These are phyloP conservation scores for Myotis planiceps DNA, from an alignment of 2,797 vertebrate genomes.

Conservation along the genomic window DNA sequence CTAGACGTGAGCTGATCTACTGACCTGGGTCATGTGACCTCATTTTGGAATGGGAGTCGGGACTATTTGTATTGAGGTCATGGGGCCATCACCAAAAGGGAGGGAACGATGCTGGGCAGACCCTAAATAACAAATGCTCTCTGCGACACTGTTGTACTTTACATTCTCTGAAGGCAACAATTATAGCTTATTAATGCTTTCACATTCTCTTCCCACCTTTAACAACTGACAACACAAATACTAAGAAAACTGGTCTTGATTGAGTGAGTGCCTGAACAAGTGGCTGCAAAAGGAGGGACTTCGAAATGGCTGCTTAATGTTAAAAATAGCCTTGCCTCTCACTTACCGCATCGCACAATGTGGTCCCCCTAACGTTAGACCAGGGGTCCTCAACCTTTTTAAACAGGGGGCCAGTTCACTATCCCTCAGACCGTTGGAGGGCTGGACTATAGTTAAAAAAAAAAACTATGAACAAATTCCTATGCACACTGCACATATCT, in stretches of 20 bases:
- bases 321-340: not conserved
- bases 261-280: not conserved
- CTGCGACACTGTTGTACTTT: not conserved
- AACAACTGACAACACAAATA: not conserved
- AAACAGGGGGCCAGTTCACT: too few species aligned
- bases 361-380: not conserved
- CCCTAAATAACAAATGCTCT: not conserved
- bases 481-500: too few species aligned
- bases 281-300: conserved; percentile 15
- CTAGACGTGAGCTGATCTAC: not conserved
- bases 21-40: not conserved
- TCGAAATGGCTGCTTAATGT: not conserved
- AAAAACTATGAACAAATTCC: too few species aligned
- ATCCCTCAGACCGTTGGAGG: too few species aligned
- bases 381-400: too few species aligned
- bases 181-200: conserved; percentile 3
- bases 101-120: not conserved
- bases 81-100: not conserved
- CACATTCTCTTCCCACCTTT: not conserved
- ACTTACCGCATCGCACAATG: not conserved
- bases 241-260: not conserved
- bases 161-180: not conserved
- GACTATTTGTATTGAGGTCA: not conserved
- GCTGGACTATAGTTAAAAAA: too few species aligned
- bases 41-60: not conserved